Percentiles rank a stretch among this genome's conserved stretches.
phyloP scores from a whole-genome alignment of 2,888 invertebrate genomes.

The Phengaris alcon region DNA sequence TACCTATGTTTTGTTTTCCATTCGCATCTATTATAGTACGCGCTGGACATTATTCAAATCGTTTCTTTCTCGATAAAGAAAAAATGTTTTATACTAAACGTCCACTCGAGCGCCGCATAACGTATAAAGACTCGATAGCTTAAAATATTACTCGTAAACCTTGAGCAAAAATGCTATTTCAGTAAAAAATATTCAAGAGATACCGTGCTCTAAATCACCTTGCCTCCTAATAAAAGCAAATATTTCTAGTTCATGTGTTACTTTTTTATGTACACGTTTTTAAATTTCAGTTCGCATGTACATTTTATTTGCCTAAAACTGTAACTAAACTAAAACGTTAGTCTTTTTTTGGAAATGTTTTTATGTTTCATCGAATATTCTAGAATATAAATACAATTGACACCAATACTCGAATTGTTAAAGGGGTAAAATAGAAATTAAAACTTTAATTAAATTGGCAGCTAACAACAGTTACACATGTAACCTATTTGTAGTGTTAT shows the following conservation, averaged over 20 bases:
- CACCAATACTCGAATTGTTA: not conserved
- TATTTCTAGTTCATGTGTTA: not conserved
- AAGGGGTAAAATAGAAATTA: not conserved
- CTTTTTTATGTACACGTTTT: not conserved
- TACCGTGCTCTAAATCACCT: slow-evolving; percentile 8
- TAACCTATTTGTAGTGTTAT: not conserved
- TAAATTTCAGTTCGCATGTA: not conserved
- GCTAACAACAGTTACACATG: not conserved
- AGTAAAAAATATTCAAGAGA: slow-evolving; percentile 30
- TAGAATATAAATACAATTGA: not conserved
- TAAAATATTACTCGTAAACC: slow-evolving; percentile 17
- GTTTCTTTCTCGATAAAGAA: not conserved
- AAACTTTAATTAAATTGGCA: not conserved
- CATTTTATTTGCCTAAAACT: not conserved
- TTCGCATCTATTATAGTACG: not conserved
- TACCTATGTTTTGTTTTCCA: no score
- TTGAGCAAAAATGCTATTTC: slow-evolving; percentile 28
- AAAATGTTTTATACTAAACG: slow-evolving; percentile 1
- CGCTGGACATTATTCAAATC: slow-evolving; percentile 6
- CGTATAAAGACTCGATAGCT: slow-evolving; percentile 14
- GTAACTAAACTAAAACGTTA: not conserved
- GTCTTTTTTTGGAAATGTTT: not conserved
- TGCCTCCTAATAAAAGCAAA: slow-evolving; percentile 21
- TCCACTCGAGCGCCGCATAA: slow-evolving; percentile 2
- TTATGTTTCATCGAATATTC: not conserved